Conservation (phyloP, 2,888 invertebrate genomes). For the Frankliniella intonsa region DNA sequence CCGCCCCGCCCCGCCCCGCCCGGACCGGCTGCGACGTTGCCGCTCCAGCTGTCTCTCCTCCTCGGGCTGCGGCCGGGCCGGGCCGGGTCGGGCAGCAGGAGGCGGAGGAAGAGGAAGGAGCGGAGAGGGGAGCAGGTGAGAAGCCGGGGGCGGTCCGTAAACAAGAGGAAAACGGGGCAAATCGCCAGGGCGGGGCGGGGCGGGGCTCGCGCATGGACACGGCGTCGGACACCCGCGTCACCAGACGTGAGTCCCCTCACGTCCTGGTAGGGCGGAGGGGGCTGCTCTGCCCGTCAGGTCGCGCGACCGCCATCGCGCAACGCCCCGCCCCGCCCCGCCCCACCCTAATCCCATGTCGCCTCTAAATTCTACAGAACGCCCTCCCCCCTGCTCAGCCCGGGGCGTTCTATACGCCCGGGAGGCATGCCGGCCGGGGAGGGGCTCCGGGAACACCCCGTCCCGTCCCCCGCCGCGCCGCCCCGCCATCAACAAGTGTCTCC, state of each 20-base stretch:
- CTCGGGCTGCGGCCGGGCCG: too few relatives aligned
- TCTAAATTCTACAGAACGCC: neutral
- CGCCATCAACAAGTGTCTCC: constrained; percentile 33
- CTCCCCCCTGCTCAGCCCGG: neutral
- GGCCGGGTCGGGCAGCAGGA: neutral
- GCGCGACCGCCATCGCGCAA: too few relatives aligned
- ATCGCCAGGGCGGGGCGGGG: too few relatives aligned
- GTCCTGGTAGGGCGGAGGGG: too few relatives aligned
- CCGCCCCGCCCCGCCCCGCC: constrained; percentile 34
- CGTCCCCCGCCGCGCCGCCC: constrained; percentile 21
- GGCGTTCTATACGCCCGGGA: too few relatives aligned
- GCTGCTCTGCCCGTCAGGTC: too few relatives aligned
- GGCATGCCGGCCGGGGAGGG: constrained; percentile 27
- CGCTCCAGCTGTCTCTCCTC: neutral
- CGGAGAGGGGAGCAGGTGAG: constrained; percentile 29
- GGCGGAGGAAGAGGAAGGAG: constrained; percentile 32
- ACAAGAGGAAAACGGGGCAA: constrained; percentile 5
- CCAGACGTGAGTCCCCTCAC: too few relatives aligned
- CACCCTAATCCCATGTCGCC: too few relatives aligned
- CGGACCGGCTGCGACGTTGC: constrained; percentile 1
- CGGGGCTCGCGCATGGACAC: too few relatives aligned
- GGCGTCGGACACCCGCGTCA: too few relatives aligned
- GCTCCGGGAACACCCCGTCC: too few relatives aligned
- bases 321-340: too few relatives aligned
- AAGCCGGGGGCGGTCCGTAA: constrained; percentile 35